A percentile compares a stretch with the other conserved stretches of the same genome.
These are phyloP conservation scores for Lycia hirtaria DNA, from an alignment of 2,888 invertebrate genomes.

Conservation along the genomic window DNA sequence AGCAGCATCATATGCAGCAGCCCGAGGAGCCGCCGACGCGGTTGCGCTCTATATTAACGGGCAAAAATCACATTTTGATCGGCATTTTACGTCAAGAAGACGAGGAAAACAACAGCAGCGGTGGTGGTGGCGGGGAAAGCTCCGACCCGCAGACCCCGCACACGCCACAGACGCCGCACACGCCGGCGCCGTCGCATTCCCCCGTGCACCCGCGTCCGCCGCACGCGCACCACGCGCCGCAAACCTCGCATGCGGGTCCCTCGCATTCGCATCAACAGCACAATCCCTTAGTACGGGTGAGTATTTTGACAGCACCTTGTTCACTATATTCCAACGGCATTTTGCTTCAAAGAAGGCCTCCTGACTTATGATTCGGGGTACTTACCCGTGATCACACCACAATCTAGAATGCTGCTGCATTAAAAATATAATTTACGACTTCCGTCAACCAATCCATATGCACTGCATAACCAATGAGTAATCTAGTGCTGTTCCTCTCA, in stretches of 20 bases:
- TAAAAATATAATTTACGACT: too few species aligned
- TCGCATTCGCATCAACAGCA: slow-evolving; percentile 53
- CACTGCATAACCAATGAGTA: too few species aligned
- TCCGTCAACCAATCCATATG: too few species aligned
- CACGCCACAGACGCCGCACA: slow-evolving; percentile 65
- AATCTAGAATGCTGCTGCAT: too few species aligned
- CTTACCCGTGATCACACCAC: too few species aligned
- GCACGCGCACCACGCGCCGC: slow-evolving; percentile 44
- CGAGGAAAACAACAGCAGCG: slow-evolving; percentile 75
- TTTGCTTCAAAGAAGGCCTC: too few species aligned
- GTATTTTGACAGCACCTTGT: slow-evolving; percentile 31
- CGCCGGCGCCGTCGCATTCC: slow-evolving; percentile 55
- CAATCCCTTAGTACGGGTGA: slow-evolving; percentile 82
- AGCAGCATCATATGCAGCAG: slow-evolving; percentile 41
- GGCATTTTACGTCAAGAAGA: slow-evolving; percentile 73
- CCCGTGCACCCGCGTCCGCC: slow-evolving; percentile 47
- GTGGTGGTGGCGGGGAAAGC: slow-evolving; percentile 71
- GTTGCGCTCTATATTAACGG: slow-evolving; percentile 25
- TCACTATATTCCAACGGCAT: neutral
- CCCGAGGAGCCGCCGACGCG: slow-evolving; percentile 35
- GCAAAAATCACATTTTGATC: slow-evolving; percentile 70
- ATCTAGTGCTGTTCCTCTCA: too few species aligned
- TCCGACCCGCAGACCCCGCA: slow-evolving; percentile 77
- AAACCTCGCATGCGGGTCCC: slow-evolving; percentile 50
- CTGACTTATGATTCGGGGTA: too few species aligned